Conservation (phyloP, 2,888 invertebrate genomes). For the Lepidochitona cinerea region DNA sequence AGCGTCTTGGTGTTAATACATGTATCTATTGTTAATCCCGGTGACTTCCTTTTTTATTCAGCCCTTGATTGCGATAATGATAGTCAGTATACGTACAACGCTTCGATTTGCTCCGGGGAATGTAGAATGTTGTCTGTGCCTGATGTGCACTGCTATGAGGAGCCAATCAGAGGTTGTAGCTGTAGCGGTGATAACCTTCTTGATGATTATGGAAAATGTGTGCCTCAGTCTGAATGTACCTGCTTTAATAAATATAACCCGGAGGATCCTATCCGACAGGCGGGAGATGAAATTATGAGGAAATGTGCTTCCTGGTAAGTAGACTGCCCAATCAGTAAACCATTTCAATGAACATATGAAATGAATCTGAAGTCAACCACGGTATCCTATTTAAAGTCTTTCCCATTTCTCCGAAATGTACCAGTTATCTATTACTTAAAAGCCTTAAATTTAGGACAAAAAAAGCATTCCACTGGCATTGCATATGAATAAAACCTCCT, state of each 20-base stretch:
- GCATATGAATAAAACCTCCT: no score
- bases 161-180: conserved; percentile 81
- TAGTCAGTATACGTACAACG: not conserved
- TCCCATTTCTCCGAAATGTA: no score
- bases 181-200: conserved; percentile 75
- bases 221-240: conserved; percentile 15
- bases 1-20: no score
- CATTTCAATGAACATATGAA: not conserved
- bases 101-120: not conserved
- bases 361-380: no score
- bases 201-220: conserved; percentile 23
- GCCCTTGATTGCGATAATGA: not conserved
- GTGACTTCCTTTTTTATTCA: not conserved
- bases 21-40: no score
- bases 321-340: not conserved
- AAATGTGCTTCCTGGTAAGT: conserved; percentile 22
- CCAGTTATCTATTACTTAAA: no score
- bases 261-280: not conserved
- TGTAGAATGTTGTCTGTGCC: not conserved
- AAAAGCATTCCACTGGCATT: no score
- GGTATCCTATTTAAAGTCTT: no score
- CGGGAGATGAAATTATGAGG: conserved; percentile 11
- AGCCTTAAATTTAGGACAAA: no score
- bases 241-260: conserved; percentile 21
- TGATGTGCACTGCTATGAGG: not conserved